Evolutionary conservation across 2,888 invertebrate species (phyloP), one percentile per base, ranked within the genome.

Genomic region (Andrena bucephala): DNA sequence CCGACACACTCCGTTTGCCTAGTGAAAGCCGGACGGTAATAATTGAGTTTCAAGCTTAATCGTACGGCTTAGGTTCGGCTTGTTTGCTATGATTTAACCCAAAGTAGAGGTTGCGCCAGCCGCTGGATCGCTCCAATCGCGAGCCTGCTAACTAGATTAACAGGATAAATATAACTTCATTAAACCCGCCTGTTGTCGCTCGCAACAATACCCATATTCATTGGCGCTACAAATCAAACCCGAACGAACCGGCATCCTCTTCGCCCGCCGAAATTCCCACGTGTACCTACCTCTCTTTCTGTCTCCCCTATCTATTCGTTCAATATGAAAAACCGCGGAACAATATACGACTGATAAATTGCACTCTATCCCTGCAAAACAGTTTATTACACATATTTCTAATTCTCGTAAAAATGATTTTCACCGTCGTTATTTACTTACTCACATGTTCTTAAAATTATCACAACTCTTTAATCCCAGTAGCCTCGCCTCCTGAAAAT

Each of bases 21-120:
- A 67, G 80, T 72, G 73, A 80, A 81, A 83, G 76, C 62, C 31
- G 63, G 7, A 67, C 48, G 24, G 36, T 57, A 74, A 87, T 73
- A 87, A 87, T 83, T 74, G 68, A 78, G 68, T 87, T 87, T 71
- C 54, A 36, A 48, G 66, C 68, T 85, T 84, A 77, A 85, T 81
- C 65, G 67, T 71, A 65, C 29, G 50, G 71, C 78, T 86, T 76
- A 79, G 62, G 59, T 67, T 80, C 76, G 71, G 52, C 68, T 62
- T 76, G 86, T 80, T 72, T 68, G 48, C 48, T 63, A 77, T 78
- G 83, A 82, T 72, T 82, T 66, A 73, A 83, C 72, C 68, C 20
- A 62, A 77, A 83, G 42, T 54, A 31, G 66, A 83, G 77, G 69
- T 83, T 73, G 68, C 75, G 20, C 81, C 66, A 73, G 68, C 59